Evolutionary conservation across 2,113 vertebrate genomes (phyloP), one percentile per base, ranked within the genome.

Genomic region (Oxyruncus cristatus): DNA sequence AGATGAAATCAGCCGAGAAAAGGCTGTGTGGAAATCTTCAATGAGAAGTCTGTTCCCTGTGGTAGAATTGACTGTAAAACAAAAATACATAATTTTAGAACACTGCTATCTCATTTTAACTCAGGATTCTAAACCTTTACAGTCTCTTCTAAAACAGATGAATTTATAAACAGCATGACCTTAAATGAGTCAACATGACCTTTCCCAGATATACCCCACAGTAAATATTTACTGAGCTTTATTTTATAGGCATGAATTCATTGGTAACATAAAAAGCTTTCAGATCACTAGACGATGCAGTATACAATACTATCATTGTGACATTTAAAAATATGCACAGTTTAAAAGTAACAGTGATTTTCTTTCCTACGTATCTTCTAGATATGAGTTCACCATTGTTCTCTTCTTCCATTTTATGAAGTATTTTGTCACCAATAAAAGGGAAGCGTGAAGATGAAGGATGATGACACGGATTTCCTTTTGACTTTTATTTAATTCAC

Each of bases 161-260:
- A 63, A 80, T 93, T 93, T 85, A 93, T 59, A 81, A 90, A 80
- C 52, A 88, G 28, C 35, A 30, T 46, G 88, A 80, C 88, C 85
- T 94, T 92, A 93, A 90, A 88, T 67, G 65, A 94, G 82, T 86
- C 90, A 95, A 89, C 27, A 28, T 30, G 52, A 78, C 68, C 76
- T 91, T 90, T 93, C 41, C 68, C 37, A 92, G 79, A 65, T 33
- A 74, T 41, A 41, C 6, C 41, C 55, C 56, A 39, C 8, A 14
- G 86, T 56, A 95, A 91, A 91, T 92, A 93, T 75, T 96, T 95
- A 86, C 85, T 78, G 72, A 84, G 73, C 52, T 92, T 90, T 96
- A 71, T 67, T 92, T 94, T 79, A 68, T 22, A 78, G 56, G 55
- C 79, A 77, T 88, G 80, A 88, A 73, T 26, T 86, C 67, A 81